Conservation (phyloP, 2,113 vertebrate species). For the Nannobrachium achirus region DNA sequence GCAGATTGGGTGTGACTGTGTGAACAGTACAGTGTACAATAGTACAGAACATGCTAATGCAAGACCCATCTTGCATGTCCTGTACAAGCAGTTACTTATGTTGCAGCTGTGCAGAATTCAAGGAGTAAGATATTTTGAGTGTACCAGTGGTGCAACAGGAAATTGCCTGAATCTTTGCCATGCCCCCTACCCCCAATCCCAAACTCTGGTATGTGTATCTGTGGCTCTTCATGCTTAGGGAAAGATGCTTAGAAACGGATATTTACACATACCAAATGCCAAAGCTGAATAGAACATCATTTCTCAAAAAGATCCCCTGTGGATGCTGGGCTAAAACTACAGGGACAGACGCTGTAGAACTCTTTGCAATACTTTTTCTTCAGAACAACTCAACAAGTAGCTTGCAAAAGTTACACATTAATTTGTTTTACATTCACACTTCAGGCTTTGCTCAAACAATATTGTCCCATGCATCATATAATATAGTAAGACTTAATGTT, state of each 20-base stretch:
- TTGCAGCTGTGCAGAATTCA: not conserved
- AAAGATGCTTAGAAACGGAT: slow-evolving; percentile 39
- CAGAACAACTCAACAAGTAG: too few species aligned
- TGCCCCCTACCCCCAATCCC: not conserved
- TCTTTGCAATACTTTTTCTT: too few species aligned
- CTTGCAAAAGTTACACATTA: too few species aligned
- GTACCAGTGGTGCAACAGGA: slow-evolving; percentile 25
- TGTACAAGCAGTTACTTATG: too few species aligned
- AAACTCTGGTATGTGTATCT: slow-evolving; percentile 28
- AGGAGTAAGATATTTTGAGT: not conserved
- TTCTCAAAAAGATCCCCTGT: slow-evolving; percentile 29
- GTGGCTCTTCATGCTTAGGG: slow-evolving; percentile 25
- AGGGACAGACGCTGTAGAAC: too few species aligned
- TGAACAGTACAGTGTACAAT: not conserved
- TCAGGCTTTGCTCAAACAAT: too few species aligned
- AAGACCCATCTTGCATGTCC: too few species aligned
- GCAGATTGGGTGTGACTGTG: not conserved
- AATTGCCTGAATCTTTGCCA: slow-evolving; percentile 12
- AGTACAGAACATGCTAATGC: too few species aligned
- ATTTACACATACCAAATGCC: slow-evolving; percentile 53
- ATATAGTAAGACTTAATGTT: too few species aligned
- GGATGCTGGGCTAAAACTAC: not conserved
- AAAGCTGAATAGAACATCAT: slow-evolving; percentile 25
- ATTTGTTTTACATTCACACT: too few species aligned
- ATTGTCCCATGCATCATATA: too few species aligned